phyloP scores from a whole-genome alignment of 2,888 invertebrate species.

The Kuschelorhynchus macadamiae region DNA sequence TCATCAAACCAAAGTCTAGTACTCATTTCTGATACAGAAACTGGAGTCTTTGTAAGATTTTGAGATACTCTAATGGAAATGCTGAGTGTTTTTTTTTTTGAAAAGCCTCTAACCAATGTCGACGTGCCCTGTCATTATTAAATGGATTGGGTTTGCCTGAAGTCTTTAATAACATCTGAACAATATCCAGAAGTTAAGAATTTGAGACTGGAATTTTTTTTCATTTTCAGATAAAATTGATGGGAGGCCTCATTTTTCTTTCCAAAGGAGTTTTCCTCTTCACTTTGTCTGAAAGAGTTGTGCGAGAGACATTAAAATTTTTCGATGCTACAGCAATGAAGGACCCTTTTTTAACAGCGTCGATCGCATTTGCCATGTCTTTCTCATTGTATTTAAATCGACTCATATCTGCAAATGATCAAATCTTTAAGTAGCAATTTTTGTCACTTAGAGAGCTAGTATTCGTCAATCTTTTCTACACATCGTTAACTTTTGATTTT shows the following conservation, averaged over 20 bases:
- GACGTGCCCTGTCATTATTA: constrained; percentile 12
- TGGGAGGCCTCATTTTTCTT: constrained; percentile 14
- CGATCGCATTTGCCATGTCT: neutral
- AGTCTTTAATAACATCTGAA: constrained; percentile 27
- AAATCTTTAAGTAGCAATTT: too few species aligned
- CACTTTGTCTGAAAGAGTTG: neutral
- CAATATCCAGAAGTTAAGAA: constrained; percentile 28
- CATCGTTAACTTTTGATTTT: too few species aligned
- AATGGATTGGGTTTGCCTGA: constrained; percentile 2
- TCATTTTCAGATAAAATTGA: constrained; percentile 24
- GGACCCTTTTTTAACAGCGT: neutral
- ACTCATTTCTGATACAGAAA: constrained; percentile 57
- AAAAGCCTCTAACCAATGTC: constrained; percentile 26
- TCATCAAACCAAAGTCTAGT: constrained; percentile 59
- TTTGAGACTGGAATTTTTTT: constrained; percentile 24
- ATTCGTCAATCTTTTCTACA: too few species aligned
- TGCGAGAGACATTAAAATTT: neutral
- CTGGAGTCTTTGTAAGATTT: constrained; percentile 42
- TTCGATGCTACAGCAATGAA: neutral
- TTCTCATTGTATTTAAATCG: neutral
- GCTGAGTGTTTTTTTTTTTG: constrained; percentile 10
- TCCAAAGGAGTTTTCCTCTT: constrained; percentile 19
- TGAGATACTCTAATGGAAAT: constrained; percentile 18
- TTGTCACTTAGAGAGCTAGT: too few species aligned
- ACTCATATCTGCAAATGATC: too few species aligned